Evolutionary conservation across 53 echinoderm and acorn worm genomes (phyloP), one percentile per base, ranked within the genome.

Genomic region (Paelopatides confundens): DNA sequence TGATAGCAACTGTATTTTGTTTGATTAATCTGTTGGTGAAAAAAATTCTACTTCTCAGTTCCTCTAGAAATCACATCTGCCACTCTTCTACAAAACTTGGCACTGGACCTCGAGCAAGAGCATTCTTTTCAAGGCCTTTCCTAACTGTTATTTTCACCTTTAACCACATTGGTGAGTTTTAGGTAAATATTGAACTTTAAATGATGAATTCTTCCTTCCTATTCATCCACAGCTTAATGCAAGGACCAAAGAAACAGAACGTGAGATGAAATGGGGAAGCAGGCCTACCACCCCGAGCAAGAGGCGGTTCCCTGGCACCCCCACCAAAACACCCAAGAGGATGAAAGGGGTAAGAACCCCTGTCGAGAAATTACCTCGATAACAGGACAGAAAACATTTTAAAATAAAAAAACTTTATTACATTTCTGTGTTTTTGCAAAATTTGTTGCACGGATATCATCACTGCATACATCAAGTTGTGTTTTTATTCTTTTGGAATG

Each of bases 221-320:
- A 1, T 9, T 43, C 43, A 7, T 43, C 43, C 24, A 8, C 63
- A 99, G 99, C 58, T 94, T 37, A 91, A 91, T 62, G 96, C 96
- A 8, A 92, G 89, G 66, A 77, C 85, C 51, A 86, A 90, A 31
- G 88, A 92, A 51, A 94, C 92, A 1, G 96, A 99, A 69, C 87
- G 87, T 12, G 99, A 99, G 88, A 99, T 99, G 99, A 89, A 86
- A 14, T 93, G 89, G 54, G 99, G 99, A n/a, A 99, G 99, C 83
- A 92, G 89, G 35, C 99, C 99, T 28, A 96, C 51, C 83, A 99
- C 99, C 37, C 99, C 99, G 3, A 86, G 87, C 85, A 96, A 96
- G 88, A 94, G 96, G 67, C 90, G 99, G 10, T 88, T 94, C 71
- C 90, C 90, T 11, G 89, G 89, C 18, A 88, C 97, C 30, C 85